These are phyloP conservation scores for Pelochelys cantorii DNA, from an alignment of 2,797 vertebrate genomes.

Conservation along the genomic window DNA sequence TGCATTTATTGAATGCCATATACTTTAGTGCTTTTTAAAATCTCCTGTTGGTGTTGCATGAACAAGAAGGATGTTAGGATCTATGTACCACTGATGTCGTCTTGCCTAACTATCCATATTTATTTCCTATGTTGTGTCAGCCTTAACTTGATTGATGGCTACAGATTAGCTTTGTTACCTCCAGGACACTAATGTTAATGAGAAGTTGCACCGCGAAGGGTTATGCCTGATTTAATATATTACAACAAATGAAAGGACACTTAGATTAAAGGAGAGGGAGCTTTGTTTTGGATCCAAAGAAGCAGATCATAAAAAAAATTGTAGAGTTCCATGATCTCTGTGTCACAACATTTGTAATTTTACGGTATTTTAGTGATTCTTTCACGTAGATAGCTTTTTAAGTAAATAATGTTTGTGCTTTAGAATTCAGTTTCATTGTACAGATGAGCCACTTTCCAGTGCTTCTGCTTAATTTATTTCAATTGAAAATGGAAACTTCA, in stretches of 20 bases:
- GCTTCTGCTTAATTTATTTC: conserved; percentile 64
- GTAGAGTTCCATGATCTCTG: not conserved
- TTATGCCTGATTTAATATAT: conserved; percentile 20
- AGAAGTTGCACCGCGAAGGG: conserved; percentile 33
- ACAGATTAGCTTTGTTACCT: conserved; percentile 6
- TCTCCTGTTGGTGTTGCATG: not conserved
- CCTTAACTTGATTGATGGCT: not conserved
- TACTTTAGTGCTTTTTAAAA: not conserved
- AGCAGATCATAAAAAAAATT: not conserved
- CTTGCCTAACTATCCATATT: conserved; percentile 10
- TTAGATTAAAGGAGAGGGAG: conserved; percentile 35
- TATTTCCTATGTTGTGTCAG: conserved; percentile 15
- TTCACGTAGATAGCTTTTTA: not conserved
- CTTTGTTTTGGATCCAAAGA: conserved; percentile 28
- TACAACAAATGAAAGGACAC: conserved; percentile 40
- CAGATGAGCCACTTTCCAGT: conserved; percentile 55
- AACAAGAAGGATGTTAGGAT: not conserved
- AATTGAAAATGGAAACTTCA: conserved; percentile 60
- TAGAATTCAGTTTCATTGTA: conserved; percentile 28
- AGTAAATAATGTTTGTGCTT: not conserved
- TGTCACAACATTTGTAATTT: not conserved
- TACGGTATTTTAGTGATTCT: not conserved
- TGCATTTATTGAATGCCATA: conserved; percentile 28
- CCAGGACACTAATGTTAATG: conserved; percentile 42
- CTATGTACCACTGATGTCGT: not conserved